These are phyloP conservation scores for Trichomycterus rosablanca DNA, from an alignment of 2,113 vertebrate species.

Conservation along the genomic window DNA sequence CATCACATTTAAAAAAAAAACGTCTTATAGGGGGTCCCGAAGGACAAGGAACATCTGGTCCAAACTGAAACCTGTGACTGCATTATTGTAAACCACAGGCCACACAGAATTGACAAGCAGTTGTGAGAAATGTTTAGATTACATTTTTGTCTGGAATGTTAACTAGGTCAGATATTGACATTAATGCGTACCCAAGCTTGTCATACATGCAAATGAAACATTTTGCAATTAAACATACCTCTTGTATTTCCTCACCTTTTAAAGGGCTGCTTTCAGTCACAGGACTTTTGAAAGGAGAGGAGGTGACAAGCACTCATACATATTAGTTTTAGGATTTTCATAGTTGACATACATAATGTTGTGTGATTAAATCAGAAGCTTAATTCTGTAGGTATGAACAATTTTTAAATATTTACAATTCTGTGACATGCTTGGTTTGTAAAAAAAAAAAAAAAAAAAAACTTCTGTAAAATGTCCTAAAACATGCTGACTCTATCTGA, in stretches of 20 bases:
- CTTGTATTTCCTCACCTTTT: not conserved
- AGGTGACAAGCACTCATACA: too few relatives aligned
- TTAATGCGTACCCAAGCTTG: constrained; percentile 22
- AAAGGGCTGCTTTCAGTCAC: not conserved
- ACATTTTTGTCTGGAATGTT: constrained; percentile 20
- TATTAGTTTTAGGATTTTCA: constrained; percentile 8
- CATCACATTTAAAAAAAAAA: too few relatives aligned
- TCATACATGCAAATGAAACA: constrained; percentile 17
- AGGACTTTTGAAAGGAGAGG: too few relatives aligned
- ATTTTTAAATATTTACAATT: constrained; percentile 40
- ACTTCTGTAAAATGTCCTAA: constrained; percentile 29
- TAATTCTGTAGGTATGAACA: too few relatives aligned
- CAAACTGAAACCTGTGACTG: not conserved
- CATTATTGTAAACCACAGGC: constrained; percentile 17
- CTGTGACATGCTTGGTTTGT: constrained; percentile 40
- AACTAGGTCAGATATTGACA: constrained; percentile 24
- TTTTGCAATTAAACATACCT: constrained; percentile 10
- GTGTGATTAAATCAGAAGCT: constrained; percentile 32
- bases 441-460: too few relatives aligned
- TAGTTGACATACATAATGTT: constrained; percentile 49
- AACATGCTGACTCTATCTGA: constrained; percentile 25
- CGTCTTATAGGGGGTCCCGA: too few relatives aligned
- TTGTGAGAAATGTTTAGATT: constrained; percentile 11
- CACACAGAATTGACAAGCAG: constrained; percentile 14
- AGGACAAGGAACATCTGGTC: constrained; percentile 4